Evolutionary conservation across 1,140 invertebrate genomes (phyloP).

Genomic region (Hirudo medicinalis): DNA sequence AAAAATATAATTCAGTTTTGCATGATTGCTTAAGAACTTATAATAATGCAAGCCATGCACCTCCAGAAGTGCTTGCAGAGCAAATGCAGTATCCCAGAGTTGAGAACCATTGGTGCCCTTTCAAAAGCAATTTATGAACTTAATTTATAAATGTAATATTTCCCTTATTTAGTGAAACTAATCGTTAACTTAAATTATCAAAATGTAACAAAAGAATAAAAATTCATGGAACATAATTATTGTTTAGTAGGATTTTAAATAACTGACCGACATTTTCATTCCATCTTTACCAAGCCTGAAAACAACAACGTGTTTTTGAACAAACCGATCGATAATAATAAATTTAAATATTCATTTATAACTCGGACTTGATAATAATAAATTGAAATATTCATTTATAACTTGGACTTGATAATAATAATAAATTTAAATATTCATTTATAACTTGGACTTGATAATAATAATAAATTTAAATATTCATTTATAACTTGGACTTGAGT

Average conservation of each 20-base stretch:
- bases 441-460: not conserved
- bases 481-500: not conserved
- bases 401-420: not conserved
- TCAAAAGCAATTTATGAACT: not conserved
- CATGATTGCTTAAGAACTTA: no score
- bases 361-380: no score
- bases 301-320: not conserved
- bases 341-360: not conserved
- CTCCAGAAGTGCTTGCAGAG: slow-evolving; percentile 30
- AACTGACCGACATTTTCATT: slow-evolving; percentile 35
- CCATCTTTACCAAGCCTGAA: slow-evolving; percentile 33
- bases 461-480: no score
- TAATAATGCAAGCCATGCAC: slow-evolving; percentile 18
- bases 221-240: not conserved
- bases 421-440: not conserved
- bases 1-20: no score
- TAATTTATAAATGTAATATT: not conserved
- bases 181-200: no score
- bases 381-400: not conserved
- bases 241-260: not conserved
- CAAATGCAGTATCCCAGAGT: slow-evolving; percentile 35
- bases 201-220: no score
- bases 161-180: no score
- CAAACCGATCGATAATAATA: no score
- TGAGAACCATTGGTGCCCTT: slow-evolving; percentile 37